Evolutionary conservation across 1,140 invertebrate genomes (phyloP), one percentile per base, ranked within the genome.

Genomic region (Oedothorax gibbosus): DNA sequence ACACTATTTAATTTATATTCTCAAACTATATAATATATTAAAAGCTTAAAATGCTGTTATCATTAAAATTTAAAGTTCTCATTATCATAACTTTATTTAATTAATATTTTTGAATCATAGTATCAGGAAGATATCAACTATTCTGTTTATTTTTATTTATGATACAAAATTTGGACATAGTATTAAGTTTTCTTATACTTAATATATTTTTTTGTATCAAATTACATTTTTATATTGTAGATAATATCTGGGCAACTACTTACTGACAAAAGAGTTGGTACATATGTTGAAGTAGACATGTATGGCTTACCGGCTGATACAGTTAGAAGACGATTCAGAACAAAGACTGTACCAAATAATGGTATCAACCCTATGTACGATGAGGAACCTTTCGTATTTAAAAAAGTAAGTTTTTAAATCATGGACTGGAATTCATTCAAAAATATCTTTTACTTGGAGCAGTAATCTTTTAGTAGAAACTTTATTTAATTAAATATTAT

Each of bases 241-340:
- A 92, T 94, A n/a, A 93, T 94, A 86, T 94, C 93, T 73, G 94
- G 96, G 0, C 98, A 99, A 91, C 98, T 99, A 91, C 91, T 99
- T 68, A 97, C 95, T 5, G 98, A 99, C 88, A 98, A 97, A 90
- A 93, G 97, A 87, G 95, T 97, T 18, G 98, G 98, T 18, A 99
- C 97, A 0, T 99, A 98, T 89, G 97, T 99, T 3, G 98, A 99
- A 90, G 98, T 99, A 20, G 98, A 99, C 89, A 99, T 99, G 98
- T 99, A 98, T 90, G 98, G 98, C 0, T 91, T 99, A 85, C 98
- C 98, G 0, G 98, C 98, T 0, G 99, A 99, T 90, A 99, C 98
- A 0, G 98, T 99, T 12, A 92, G 98, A 53, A 96, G 97, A 91
- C 99, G 98, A 90, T 86, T 86, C 62, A 93, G 95, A 68, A 99